These are phyloP conservation scores for Stenichneumon culpator DNA, from an alignment of 2,888 invertebrate species.

Conservation along the genomic window DNA sequence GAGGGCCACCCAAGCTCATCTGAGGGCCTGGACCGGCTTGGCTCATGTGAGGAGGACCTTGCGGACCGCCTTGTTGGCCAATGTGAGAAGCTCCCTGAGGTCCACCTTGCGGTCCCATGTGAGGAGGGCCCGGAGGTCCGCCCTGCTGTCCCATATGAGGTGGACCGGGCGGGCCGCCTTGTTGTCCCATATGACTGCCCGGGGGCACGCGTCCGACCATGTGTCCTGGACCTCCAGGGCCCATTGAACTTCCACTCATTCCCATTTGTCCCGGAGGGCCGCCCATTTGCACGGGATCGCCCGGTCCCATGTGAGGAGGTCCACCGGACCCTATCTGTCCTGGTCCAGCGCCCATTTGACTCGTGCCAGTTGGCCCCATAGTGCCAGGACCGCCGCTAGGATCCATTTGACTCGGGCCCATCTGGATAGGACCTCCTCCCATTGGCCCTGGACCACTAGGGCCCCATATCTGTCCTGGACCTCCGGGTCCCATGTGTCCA, in stretches of 20 bases:
- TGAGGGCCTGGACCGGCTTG: constrained; percentile 77
- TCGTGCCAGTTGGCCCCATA: constrained; percentile 81
- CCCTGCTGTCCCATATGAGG: constrained; percentile 75
- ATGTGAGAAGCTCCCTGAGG: constrained; percentile 74
- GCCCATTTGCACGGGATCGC: constrained; percentile 72
- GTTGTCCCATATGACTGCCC: constrained; percentile 72
- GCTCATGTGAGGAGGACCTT: constrained; percentile 75
- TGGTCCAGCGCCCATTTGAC: constrained; percentile 80
- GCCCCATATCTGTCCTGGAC: constrained; percentile 47
- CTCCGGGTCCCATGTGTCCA: constrained; percentile 75
- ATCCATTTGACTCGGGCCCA: constrained; percentile 72
- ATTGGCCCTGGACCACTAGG: constrained; percentile 52
- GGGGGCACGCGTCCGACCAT: constrained; percentile 62
- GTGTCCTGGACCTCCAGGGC: constrained; percentile 72
- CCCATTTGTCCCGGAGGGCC: constrained; percentile 71
- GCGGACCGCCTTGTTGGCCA: constrained; percentile 76
- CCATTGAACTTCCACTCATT: constrained; percentile 77
- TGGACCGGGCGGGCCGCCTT: constrained; percentile 73
- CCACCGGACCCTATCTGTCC: constrained; percentile 73
- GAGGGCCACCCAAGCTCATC: constrained; percentile 74
- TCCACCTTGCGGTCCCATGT: constrained; percentile 74
- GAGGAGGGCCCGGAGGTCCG: constrained; percentile 76
- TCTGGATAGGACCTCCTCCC: constrained; percentile 76
- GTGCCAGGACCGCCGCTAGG: constrained; percentile 76
- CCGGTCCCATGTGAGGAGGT: constrained; percentile 67